A percentile compares a stretch with the other conserved stretches of the same genome.
Evolutionary conservation across 1,140 invertebrate genomes (phyloP).

Genomic region (Goniozus legneri): DNA sequence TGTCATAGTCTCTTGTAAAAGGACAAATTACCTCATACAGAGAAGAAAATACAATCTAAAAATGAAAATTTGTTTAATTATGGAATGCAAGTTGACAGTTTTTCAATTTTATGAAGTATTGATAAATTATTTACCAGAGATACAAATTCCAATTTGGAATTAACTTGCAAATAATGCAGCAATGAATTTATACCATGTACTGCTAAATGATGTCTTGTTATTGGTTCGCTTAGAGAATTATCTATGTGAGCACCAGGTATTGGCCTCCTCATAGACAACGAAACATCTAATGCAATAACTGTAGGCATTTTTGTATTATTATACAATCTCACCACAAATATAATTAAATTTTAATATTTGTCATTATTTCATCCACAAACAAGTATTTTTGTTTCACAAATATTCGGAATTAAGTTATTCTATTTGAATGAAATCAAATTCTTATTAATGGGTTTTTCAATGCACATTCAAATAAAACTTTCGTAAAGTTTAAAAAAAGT

Average conservation of each 20-base stretch:
- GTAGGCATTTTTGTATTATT: constrained; percentile 66
- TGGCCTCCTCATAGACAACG: constrained; percentile 72
- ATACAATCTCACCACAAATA: background rate
- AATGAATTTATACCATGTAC: constrained; percentile 79
- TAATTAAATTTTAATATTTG: no score
- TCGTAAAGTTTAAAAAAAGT: no score
- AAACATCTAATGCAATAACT: constrained; percentile 73
- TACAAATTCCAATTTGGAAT: constrained; percentile 88
- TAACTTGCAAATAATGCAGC: constrained; percentile 75
- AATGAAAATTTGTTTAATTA: constrained; percentile 10
- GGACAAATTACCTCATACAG: constrained; percentile 73
- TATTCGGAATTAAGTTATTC: no score
- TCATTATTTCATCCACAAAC: no score
- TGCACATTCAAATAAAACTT: no score
- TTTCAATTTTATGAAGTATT: constrained; percentile 4
- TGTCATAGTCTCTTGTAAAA: constrained; percentile 83
- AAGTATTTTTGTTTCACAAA: no score
- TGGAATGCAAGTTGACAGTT: constrained; percentile 5
- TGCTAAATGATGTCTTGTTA: constrained; percentile 71
- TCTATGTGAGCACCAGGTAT: constrained; percentile 58
- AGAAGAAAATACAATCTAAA: constrained; percentile 75
- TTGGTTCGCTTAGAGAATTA: constrained; percentile 40
- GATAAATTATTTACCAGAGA: constrained; percentile 66
- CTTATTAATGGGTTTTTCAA: no score
- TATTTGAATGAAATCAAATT: no score